Base-by-base conservation (phyloP, 2,888 invertebrate species). In the Geotrupes spiniger region DNA sequence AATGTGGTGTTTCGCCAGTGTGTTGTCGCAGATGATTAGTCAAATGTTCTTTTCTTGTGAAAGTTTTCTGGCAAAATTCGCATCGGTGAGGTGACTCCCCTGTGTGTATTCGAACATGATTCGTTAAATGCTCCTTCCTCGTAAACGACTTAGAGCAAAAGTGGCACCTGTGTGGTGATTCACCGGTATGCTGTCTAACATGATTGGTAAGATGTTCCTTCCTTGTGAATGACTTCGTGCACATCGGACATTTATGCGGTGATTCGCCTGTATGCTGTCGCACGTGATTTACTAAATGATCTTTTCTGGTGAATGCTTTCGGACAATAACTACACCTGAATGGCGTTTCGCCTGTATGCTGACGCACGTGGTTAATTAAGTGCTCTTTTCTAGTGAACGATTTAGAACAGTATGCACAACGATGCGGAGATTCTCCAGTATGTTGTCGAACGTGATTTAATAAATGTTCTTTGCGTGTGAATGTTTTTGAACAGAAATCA, bases 351-450 rank as follows among this genome's bases (percentile, higher is more conserved):
- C 85, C 87, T 40, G 87, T 87, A 66, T 87, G 87, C 68, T 87
- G 87, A 57, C 91, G 79, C 60, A 91, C 87, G 74, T 91, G 91
- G 73, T 90, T 90, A 62, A 89, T 84, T 63, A 91, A 81, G 71
- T 91, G 90, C 71, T 90, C 91, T 69, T 89, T 86, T 58, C 90
- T 80, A 51, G 91, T 91, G 76, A 91, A 91, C 53, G 89, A 87
- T 75, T 91, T 91, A 61, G 87, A 83, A 74, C 91, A 91, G 76
- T 84, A 90, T 73, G 85, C 86, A 75, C 91, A 91, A 61, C 89
- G 82, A 73, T 89, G 89, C 51, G 89, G 89, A 49, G 89, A 89
- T 76, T 90, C 89, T 81, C 89, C 74, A 64, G 86, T 87, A 71
- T 87, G 87, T 65, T 86, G 86, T 10, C 87, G 78, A 42, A 88